phyloP scores from a whole-genome alignment of 1,140 invertebrate genomes.

The Tribolium madens region DNA sequence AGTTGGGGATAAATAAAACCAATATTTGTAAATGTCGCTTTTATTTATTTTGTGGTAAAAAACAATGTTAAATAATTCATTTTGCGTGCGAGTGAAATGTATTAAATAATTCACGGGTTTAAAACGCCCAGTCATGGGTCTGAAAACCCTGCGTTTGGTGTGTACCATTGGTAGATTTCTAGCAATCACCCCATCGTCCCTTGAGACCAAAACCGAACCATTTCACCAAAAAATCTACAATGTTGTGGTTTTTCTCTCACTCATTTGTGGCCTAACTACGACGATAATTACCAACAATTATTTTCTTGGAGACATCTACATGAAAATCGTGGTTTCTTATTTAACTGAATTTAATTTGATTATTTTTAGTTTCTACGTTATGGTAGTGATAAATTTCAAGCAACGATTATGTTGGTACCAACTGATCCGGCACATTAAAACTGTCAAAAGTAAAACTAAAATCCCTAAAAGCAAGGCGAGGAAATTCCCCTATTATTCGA shows the following conservation, averaged over 20 bases:
- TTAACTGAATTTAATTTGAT: constrained; percentile 7
- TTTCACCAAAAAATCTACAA: not conserved
- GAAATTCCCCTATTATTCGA: not conserved
- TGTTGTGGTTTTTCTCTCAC: not conserved
- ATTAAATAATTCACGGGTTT: no score
- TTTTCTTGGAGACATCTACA: not conserved
- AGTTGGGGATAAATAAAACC: no score
- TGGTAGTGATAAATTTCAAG: not conserved
- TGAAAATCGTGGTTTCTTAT: not conserved
- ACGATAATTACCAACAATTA: constrained; percentile 1
- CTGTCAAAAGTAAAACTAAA: not conserved
- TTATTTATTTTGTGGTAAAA: no score
- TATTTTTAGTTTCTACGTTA: not conserved
- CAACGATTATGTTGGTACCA: not conserved
- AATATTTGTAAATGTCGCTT: no score
- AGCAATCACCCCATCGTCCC: not conserved
- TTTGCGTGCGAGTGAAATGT: no score
- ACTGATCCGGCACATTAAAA: not conserved
- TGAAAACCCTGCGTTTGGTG: not conserved
- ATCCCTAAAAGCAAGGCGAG: not conserved
- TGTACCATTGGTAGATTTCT: not conserved
- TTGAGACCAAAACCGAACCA: not conserved
- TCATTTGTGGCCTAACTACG: not conserved
- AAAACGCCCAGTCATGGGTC: not conserved
- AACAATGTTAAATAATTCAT: no score